Base-by-base conservation (phyloP, 35 echinoderm and acorn worm species). In the Patiria miniata region DNA sequence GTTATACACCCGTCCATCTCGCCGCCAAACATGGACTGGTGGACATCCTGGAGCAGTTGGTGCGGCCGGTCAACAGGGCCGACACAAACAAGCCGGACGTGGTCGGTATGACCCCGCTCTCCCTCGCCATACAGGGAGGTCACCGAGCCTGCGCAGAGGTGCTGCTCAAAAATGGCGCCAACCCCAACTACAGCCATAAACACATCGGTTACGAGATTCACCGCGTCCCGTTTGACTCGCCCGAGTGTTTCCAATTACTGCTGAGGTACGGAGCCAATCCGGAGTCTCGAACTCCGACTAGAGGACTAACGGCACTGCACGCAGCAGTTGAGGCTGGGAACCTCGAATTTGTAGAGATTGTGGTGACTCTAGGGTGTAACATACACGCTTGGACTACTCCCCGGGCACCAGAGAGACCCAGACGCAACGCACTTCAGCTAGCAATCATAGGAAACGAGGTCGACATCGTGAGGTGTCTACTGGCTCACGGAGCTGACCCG, bases 261-360 rank as follows among this genome's bases (percentile, higher is more conserved):
- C 79, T 99, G 39, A 65, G 90, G 69, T 94, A 99, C 68, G 96
- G 96, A 6, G 96, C 96, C 12, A 89, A 92, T 57, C 87, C 96
- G 12, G 81, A 91, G 21, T 32, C 79, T 1, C 59, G 90, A 18
- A 86, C 94, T 55, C 47, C 82, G 2, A 47, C n/a, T n/a, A 90
- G 77, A 76, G 96, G 96, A 0, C 51, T 99, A 38, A 93, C 91
- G 34, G 83, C 89, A 19, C 80, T 99, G 16, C 96, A 99, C 56
- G 34, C 83, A 22, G 92, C 96, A 1, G 86, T 81, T 29, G 89
- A 94, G 57, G 83, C 58, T 2, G 86, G 93, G 10, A 94, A 99
- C 85, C 86, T 86, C 19, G 40, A 89, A 17, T 99, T 82, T 68
- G 90, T 91, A 28, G 86, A 92, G 28, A 73, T 99, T 12, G 68